Conservation (phyloP, 2,888 invertebrate genomes). For the Ochropacha duplaris region DNA sequence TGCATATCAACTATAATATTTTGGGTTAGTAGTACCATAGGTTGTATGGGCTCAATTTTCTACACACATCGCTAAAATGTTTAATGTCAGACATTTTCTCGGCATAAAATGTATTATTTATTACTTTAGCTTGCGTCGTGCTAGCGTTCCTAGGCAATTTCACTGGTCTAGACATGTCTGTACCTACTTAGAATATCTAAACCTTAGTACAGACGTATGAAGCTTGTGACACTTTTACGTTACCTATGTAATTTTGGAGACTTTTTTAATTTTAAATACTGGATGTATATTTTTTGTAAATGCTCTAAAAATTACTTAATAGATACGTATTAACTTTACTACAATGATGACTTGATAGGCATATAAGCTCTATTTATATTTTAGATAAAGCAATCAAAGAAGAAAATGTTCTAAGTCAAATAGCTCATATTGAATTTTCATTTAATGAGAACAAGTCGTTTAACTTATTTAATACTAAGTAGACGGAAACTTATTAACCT, state of each 20-base stretch:
- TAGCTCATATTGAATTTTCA: neutral
- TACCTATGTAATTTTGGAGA: too few species aligned
- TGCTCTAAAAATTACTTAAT: too few species aligned
- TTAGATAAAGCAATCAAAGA: too few species aligned
- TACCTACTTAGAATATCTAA: neutral
- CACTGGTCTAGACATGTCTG: neutral
- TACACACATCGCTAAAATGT: neutral
- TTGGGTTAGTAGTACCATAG: neutral
- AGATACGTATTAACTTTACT: too few species aligned
- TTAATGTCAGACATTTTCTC: neutral
- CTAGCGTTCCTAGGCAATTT: neutral
- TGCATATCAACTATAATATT: neutral
- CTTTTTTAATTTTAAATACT: too few species aligned
- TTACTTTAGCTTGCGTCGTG: neutral
- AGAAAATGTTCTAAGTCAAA: too few species aligned
- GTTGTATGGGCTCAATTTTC: neutral
- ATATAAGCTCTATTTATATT: too few species aligned
- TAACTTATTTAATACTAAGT: neutral
- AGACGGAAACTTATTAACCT: slow-evolving; percentile 26
- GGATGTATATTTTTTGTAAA: too few species aligned
- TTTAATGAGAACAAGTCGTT: neutral
- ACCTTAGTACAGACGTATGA: neutral
- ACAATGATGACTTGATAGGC: too few species aligned
- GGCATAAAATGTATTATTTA: neutral
- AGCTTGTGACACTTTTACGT: neutral